Base-by-base conservation (phyloP, 2,888 invertebrate species). In the Cheilosia impressa region DNA sequence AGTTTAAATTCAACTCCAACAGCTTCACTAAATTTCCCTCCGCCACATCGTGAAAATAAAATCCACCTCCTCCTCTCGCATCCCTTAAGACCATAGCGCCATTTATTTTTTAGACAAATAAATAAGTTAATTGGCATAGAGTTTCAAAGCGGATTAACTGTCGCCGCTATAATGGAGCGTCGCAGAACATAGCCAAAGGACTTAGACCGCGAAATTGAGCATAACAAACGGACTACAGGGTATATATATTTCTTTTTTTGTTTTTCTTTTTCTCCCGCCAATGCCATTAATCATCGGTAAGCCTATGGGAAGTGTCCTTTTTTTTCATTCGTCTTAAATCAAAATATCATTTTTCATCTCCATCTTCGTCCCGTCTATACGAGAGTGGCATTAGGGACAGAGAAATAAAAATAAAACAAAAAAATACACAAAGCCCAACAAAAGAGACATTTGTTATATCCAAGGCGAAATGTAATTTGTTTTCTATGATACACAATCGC, bases 281-380 rank as follows among this genome's bases (percentile, higher is more conserved):
- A 17, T 52, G 60, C 57, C 71, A 85, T 85, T 85, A 62, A 85
- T 81, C 85, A 85, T 81, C 66, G 85, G 72, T 85, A 81, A 81
- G 85, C 85, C 80, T 77, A 81, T 66, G 76, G 84, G 57, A 69
- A 79, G 78, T 68, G 73, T 73, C 79, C 53, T 27, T 34, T 75
- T 75, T 72, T 62, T 38, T 41, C 68, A 19, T 57, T 22, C 55
- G 72, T 55, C 76, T 76, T 85, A 60, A 77, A 72, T 81, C 76
- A 85, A 85, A 81, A 68, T 81, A 62, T 77, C 76, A 81, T 85
- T 85, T 81, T 81, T 85, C 85, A 80, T 76, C 80, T 66, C 47
- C 78, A 58, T 80, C 57, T 76, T 60, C 34, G 68, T 78, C 62
- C 63, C 63, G 58, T 71, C 63, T 65, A 31, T 55, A 22, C 45